Base-by-base conservation (phyloP, 2,888 invertebrate species). In the Meganola albula region DNA sequence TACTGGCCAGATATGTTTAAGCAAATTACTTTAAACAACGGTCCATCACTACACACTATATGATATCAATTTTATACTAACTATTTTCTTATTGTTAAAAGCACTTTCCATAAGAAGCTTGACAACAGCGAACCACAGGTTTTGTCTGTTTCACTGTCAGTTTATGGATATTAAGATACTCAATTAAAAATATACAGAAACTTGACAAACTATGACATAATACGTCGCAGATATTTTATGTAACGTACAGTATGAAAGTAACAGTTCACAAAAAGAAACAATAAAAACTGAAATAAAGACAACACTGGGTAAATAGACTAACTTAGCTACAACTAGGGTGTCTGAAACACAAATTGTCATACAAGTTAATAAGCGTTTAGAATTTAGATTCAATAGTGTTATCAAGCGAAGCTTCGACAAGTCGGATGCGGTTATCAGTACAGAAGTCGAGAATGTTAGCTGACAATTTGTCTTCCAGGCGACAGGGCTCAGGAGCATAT, bases 401-500 rank as follows among this genome's bases (percentile, higher is more conserved):
- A 84, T 77, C 69, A 84, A 82, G 83, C 84, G 68, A 83, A 84
- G 84, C 80, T 70, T 75, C 74, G 73, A 76, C 74, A 67, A 72
- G 70, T 65, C 77, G 74, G 82, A 83, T 84, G 83, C 82, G 74
- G 84, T 84, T 85, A 84, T 77, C 73, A 80, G 76, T 70, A 77
- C 48, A 74, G 79, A 80, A 78, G 65, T 76, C 72, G 73, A 80
- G 74, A 79, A 76, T 84, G 82, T 85, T 85, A 83, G 84, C 74
- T 79, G 85, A 85, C 85, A 85, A 85, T 85, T 85, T 85, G 85
- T 85, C 74, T 80, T 83, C 66, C 85, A 85, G 82, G 78, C 82
- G 75, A 79, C 71, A 82, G 78, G 75, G 72, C 74, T 76, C 71
- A 71, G 78, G 76, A 80, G 75, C 72, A 70, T 83, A 84, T 84